These are phyloP conservation scores for Drosophila tropicalis DNA, from an alignment of 1,140 invertebrate genomes.

Conservation along the genomic window DNA sequence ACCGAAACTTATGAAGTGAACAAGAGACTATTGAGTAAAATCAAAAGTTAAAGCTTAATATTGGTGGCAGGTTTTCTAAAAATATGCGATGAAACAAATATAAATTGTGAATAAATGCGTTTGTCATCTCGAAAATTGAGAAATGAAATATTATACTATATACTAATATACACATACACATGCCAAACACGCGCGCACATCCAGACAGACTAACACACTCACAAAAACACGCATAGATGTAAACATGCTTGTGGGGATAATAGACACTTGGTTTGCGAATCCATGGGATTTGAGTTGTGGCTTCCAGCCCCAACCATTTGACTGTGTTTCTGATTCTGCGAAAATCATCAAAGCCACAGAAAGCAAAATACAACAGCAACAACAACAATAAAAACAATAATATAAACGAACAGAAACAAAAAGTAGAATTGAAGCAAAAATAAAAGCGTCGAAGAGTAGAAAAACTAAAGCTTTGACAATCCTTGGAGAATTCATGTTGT, in stretches of 20 bases:
- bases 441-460: background rate
- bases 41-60: too few species aligned
- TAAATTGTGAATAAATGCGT: background rate
- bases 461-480: background rate
- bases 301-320: slow-evolving; percentile 21
- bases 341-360: slow-evolving; percentile 30
- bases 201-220: background rate
- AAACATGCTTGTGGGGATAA: slow-evolving; percentile 39
- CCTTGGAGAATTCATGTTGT: background rate
- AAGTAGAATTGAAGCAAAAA: background rate
- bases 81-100: too few species aligned
- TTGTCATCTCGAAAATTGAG: background rate
- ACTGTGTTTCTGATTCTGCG: slow-evolving; percentile 17
- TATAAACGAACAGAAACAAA: slow-evolving; percentile 1
- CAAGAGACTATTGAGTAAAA: too few species aligned
- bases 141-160: slow-evolving; percentile 8
- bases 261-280: slow-evolving; percentile 55
- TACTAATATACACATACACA: background rate
- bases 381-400: background rate
- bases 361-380: background rate
- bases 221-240: background rate
- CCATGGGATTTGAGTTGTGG: slow-evolving; percentile 12
- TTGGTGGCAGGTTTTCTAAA: too few species aligned
- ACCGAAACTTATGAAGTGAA: too few species aligned
- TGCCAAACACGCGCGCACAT: background rate